Base-by-base conservation (phyloP, 2,113 vertebrate genomes). In the Notothenia rossii region DNA sequence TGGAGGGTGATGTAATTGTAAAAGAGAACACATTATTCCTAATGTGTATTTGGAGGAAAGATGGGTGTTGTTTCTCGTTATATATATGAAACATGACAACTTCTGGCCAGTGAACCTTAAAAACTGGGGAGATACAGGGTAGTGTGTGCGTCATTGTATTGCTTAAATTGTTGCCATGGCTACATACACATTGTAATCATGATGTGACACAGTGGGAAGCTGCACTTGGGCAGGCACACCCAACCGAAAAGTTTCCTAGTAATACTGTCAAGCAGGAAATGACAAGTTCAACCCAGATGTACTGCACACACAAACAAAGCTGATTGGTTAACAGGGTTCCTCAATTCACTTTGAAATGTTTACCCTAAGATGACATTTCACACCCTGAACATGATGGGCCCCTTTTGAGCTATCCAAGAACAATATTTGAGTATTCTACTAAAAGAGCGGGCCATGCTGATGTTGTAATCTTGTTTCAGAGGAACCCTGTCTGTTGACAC, bases 201-300 rank as follows among this genome's bases (percentile, higher is more conserved):
- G 49, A 77, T 64, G 65, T 73, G 22, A 3, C n/a, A 45, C 14
- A 48, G 17, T 69, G 60, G 58, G 50, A 81, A 84, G 72, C 13
- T 53, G 63, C 18, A 55, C 15, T 63, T 33, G 15, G 3, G 40
- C 49, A 62, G 84, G 33, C 88, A 89, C 88, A 60, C 87, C 88
- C 82, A 55, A 66, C 36, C 53, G 7, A 60, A 20, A 60, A 54
- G 22, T 72, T 72, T 79, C 68, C 40, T 76, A 58, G 58, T 53
- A 14, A 50, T 45, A 17, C 6, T 15, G 43, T 11, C 25, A 18
- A 67, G 68, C 80, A 90, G 86, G 88, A 92, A 90, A 77, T 82
- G 17, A 68, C 48, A 60, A 7, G 36, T 7, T 40, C 6, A 40
- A 45, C 56, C 5, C 15, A 69, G 48, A 65, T 3, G 2, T 72